These are phyloP conservation scores for Phainopepla nitens DNA, from an alignment of 2,113 vertebrate species.

Conservation along the genomic window DNA sequence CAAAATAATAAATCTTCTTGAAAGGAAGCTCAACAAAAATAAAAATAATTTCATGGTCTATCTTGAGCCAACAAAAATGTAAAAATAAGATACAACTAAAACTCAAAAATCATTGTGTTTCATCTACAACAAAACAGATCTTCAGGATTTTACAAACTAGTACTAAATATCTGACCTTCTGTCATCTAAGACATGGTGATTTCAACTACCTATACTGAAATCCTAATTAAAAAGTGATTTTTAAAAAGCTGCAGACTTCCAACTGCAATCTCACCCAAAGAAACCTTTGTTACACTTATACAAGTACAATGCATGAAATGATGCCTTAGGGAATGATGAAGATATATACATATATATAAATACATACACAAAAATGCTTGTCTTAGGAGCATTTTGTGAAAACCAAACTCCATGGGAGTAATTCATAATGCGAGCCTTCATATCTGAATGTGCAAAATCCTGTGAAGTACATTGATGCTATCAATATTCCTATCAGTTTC, in stretches of 20 bases:
- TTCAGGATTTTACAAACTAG: not conserved
- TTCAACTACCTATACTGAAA: not conserved
- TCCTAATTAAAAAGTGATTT: not conserved
- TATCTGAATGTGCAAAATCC: not conserved
- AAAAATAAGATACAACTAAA: not conserved
- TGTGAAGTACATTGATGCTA: not conserved
- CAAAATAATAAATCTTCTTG: slow-evolving; percentile 30
- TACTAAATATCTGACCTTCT: not conserved
- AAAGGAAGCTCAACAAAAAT: not conserved
- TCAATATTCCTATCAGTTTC: not conserved
- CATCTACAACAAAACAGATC: not conserved
- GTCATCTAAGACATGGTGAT: not conserved
- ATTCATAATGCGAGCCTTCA: not conserved
- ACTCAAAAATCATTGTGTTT: not conserved
- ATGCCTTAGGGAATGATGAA: not conserved
- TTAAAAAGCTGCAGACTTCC: not conserved
- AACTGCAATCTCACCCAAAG: not conserved
- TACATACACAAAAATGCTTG: not conserved
- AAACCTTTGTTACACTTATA: not conserved
- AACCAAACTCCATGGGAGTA: not conserved
- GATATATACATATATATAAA: not conserved
- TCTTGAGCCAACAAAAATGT: not conserved
- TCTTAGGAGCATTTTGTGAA: too few species aligned
- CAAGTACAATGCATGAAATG: not conserved
- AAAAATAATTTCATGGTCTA: not conserved